phyloP scores from a whole-genome alignment of 1,140 invertebrate genomes.

The Drosophila lini region DNA sequence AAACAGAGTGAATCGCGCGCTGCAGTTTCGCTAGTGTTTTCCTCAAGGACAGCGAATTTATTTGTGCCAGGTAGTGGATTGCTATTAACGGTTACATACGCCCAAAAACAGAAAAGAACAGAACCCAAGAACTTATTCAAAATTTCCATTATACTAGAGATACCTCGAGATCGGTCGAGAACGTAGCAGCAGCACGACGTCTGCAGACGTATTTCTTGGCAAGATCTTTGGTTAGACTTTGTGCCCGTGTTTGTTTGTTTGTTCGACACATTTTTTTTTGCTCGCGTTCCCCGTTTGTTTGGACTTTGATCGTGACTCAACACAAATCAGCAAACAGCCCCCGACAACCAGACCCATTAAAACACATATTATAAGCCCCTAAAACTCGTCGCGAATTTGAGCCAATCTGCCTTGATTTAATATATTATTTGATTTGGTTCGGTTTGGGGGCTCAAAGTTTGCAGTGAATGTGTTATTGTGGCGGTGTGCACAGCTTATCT shows the following conservation, averaged over 20 bases:
- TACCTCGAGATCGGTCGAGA: conserved; percentile 41
- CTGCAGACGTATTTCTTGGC: conserved; percentile 65
- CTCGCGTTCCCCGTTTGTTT: conserved; percentile 48
- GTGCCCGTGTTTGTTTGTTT: conserved; percentile 45
- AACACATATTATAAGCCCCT: conserved; percentile 37
- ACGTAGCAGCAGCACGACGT: conserved; percentile 2
- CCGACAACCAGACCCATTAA: conserved; percentile 39
- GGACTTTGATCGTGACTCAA: conserved; percentile 79
- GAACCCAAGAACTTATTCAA: conserved; percentile 29
- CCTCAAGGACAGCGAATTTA: conserved; percentile 26
- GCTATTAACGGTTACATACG: conserved; percentile 2
- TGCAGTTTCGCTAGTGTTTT: conserved; percentile 52
- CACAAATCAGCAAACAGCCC: conserved; percentile 54
- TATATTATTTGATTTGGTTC: background rate
- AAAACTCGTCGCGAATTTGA: conserved; percentile 43
- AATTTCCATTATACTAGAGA: conserved; percentile 77
- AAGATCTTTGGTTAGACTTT: conserved; percentile 64
- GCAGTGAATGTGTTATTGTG: conserved; percentile 5
- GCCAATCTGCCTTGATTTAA: conserved; percentile 19
- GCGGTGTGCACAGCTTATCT: conserved; percentile 13
- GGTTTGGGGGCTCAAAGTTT: conserved; percentile 14
- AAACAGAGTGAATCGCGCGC: conserved; percentile 51
- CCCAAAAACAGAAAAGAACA: conserved; percentile 1
- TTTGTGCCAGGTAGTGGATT: conserved; percentile 54
- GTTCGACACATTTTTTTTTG: conserved; percentile 14